Percentiles rank a stretch among this genome's conserved stretches.
Conservation (phyloP, 2,888 invertebrate genomes). For the Melitaea athalia region DNA sequence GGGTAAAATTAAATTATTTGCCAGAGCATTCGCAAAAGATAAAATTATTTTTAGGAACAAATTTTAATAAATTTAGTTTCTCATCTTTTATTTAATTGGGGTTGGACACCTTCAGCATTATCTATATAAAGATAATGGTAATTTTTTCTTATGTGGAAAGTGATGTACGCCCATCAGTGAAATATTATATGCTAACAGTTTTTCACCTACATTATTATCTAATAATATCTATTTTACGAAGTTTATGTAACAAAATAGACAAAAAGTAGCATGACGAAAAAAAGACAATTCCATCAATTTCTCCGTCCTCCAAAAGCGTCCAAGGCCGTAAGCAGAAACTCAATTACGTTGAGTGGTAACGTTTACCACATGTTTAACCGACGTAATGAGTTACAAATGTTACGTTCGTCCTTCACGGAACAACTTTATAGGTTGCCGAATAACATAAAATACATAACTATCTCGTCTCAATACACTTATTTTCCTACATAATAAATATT, state of each 20-base stretch:
- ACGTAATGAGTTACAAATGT: slow-evolving; percentile 1
- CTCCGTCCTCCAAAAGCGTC: not conserved
- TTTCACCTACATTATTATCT: no score
- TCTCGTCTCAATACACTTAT: not conserved
- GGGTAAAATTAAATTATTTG: no score
- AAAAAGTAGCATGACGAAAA: not conserved
- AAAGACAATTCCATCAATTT: not conserved
- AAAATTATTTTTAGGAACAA: no score
- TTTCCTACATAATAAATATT: no score
- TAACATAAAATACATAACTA: not conserved
- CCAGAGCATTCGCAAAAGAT: no score
- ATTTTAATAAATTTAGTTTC: no score
- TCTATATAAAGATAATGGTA: no score
- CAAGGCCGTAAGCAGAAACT: not conserved
- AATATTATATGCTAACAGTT: no score
- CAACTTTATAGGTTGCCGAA: slow-evolving; percentile 1
- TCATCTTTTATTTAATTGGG: no score
- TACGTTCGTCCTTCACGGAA: not conserved
- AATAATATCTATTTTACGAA: not conserved
- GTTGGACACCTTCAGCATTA: no score
- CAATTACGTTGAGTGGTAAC: not conserved
- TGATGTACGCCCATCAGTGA: no score
- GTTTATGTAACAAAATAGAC: not conserved
- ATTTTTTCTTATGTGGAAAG: no score
- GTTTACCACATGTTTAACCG: slow-evolving; percentile 6